phyloP scores from a whole-genome alignment of 2,888 invertebrate genomes.

The Hirtodrosophila cameraria region DNA sequence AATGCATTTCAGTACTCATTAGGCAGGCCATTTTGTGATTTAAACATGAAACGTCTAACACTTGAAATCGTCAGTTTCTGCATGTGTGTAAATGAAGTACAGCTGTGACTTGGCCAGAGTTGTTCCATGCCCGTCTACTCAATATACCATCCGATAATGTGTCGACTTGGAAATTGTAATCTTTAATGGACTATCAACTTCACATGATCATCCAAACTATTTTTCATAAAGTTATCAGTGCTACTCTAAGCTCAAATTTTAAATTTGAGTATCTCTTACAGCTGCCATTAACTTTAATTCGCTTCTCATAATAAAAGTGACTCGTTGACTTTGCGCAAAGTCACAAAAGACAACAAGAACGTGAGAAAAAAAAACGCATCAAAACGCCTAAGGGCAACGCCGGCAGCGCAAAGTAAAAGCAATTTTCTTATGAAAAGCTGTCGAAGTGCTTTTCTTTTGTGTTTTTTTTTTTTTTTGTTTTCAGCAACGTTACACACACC shows the following conservation, averaged over 20 bases:
- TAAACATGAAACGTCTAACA: conserved; percentile 30
- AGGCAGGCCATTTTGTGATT: conserved; percentile 73
- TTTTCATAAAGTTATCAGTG: no score
- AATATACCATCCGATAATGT: no score
- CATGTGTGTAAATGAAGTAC: not conserved
- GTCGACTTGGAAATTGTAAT: no score
- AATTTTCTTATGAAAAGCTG: conserved; percentile 9
- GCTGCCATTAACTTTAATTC: conserved; percentile 7
- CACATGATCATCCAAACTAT: no score
- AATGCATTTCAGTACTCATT: conserved; percentile 75
- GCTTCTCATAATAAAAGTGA: not conserved
- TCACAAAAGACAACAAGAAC: not conserved
- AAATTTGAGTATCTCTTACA: not conserved
- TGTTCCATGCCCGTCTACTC: no score
- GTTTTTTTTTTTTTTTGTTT: not conserved
- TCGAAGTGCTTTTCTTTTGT: conserved; percentile 55
- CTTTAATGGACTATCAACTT: no score
- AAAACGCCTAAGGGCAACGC: conserved; percentile 19
- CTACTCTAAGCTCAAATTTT: not conserved
- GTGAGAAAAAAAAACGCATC: not conserved
- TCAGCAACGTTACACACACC: conserved; percentile 14
- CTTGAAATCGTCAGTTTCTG: conserved; percentile 1
- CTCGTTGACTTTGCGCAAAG: not conserved
- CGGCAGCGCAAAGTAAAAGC: conserved; percentile 19
- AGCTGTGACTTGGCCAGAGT: no score